Percentiles rank a stretch among this genome's conserved stretches.
These are phyloP conservation scores for Eulemur coronatus DNA, from an alignment of 2,797 vertebrate species.

Conservation along the genomic window DNA sequence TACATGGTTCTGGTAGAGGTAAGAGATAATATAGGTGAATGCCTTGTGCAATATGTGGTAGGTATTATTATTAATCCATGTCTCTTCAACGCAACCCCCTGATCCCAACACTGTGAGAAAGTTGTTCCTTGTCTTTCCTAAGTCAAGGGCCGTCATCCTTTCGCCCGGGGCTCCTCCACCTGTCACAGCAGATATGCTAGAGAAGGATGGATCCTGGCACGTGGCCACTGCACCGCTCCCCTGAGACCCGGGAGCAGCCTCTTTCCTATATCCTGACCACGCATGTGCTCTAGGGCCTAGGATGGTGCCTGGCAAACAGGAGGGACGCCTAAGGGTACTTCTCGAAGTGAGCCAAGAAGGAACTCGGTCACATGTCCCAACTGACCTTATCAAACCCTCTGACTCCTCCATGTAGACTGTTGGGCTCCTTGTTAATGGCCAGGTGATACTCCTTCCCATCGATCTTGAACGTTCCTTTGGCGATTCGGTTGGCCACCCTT, in stretches of 20 bases:
- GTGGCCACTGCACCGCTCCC: background rate
- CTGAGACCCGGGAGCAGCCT: fast-evolving
- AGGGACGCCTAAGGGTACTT: background rate
- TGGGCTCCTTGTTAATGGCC: constrained; percentile 92
- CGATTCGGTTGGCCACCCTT: constrained; percentile 95
- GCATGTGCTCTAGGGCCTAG: background rate
- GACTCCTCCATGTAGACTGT: constrained; percentile 94
- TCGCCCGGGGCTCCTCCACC: background rate
- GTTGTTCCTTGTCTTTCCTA: background rate
- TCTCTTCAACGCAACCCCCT: background rate
- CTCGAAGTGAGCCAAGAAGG: background rate
- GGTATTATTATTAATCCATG: background rate
- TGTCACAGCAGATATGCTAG: background rate
- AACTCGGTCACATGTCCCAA: background rate
- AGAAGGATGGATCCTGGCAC: background rate
- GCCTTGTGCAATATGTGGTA: background rate
- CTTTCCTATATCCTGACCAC: background rate
- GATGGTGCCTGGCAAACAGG: background rate
- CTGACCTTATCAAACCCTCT: constrained; percentile 94
- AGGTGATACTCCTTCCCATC: constrained; percentile 90
- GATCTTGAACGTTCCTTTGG: constrained; percentile 87
- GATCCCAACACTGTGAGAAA: background rate
- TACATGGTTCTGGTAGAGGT: background rate
- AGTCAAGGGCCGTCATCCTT: background rate
- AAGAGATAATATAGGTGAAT: background rate